Conservation (phyloP, 2,797 vertebrate genomes). For the Poeciliopsis gracilis region DNA sequence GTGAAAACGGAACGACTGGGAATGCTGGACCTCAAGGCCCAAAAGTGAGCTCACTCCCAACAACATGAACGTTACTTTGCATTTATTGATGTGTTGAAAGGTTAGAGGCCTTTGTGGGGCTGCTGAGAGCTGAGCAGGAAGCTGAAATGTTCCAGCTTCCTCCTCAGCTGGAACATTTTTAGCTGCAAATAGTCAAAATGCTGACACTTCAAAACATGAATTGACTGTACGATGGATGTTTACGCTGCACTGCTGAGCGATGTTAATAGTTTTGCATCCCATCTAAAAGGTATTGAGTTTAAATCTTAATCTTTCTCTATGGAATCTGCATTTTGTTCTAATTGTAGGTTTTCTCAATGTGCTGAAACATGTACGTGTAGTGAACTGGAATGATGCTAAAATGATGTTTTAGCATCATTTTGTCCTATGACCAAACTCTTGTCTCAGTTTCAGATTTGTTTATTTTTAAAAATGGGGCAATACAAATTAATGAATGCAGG, state of each 20-base stretch:
- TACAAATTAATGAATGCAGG: background rate
- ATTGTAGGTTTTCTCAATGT: background rate
- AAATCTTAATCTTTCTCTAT: background rate
- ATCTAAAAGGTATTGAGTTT: background rate
- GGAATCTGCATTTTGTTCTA: background rate
- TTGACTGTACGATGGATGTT: background rate
- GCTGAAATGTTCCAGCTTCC: too few relatives aligned
- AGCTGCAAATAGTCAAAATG: background rate
- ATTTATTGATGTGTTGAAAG: background rate
- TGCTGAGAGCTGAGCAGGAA: too few relatives aligned
- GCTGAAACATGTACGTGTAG: background rate
- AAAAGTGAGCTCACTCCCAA: constrained; percentile 57
- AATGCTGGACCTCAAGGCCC: constrained; percentile 63
- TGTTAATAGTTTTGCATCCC: background rate
- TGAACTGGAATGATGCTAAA: background rate
- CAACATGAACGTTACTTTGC: background rate
- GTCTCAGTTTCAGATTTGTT: background rate
- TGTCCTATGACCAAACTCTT: too few relatives aligned
- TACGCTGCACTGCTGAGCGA: background rate
- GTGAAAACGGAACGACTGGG: constrained; percentile 67
- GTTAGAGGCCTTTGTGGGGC: background rate
- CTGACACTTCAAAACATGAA: background rate
- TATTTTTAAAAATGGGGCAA: background rate
- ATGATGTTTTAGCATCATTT: background rate
- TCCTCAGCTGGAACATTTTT: background rate